Base-by-base conservation (phyloP, 2,888 invertebrate species). In the Papilio protenor region DNA sequence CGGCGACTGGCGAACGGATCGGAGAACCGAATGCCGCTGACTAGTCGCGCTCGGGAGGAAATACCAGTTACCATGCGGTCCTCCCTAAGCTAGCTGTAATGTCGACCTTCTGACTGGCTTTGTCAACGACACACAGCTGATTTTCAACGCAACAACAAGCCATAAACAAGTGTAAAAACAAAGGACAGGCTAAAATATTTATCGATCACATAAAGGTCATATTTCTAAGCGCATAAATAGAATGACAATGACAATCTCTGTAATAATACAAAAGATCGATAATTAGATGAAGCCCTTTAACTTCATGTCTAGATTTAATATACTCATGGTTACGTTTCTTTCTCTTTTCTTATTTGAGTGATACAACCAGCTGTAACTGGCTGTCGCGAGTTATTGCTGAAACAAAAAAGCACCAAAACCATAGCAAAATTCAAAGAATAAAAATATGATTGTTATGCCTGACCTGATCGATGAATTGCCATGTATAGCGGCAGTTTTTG, bases 11-110 rank as follows among this genome's bases (percentile, higher is more conserved):
- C 66, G 66, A 66, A 66, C 66, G 91, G 86, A 66, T 40, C 64
- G 91, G 86, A 89, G 82, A 82, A 79, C 81, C 75, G 71, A 79
- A 79, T 33, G 82, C 84, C 87, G 87, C 85, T 85, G 84, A 82
- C 81, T 80, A 84, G 80, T 80, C 85, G 66, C 40, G n/a, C 66
- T 45, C 66, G 88, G 90, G 91, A 92, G 92, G 92, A 92, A 93
- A 90, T 87, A 87, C 87, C 88, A 88, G 92, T 92, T 91, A 86
- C 90, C 92, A 92, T 89, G 93, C 92, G 90, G 90, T 91, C 89
- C 90, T 88, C 85, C 88, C 85, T 85, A 81, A 82, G 84, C 83
- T 84, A 84, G 83, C 82, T 83, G 84, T 84, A 85, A 79, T 86
- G 83, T 81, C 90, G 91, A 91, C 93, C 91, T 93, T 92, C 91